phyloP scores from a whole-genome alignment of 2,888 invertebrate genomes.

The Hipparchia sbordonii region DNA sequence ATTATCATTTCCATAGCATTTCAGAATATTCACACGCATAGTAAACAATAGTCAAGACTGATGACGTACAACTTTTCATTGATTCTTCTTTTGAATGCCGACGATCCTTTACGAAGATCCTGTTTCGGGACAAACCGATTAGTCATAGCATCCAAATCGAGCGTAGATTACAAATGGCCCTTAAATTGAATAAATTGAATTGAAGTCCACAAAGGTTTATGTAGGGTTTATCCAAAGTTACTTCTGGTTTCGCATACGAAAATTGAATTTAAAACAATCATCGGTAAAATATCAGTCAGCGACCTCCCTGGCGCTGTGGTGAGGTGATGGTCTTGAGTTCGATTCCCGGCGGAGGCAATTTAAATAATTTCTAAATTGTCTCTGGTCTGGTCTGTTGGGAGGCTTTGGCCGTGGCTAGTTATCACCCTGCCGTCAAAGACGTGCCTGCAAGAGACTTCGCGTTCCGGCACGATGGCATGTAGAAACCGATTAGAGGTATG shows the following conservation, averaged over 20 bases:
- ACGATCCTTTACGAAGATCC: conserved; percentile 29
- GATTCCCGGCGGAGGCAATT: too few species aligned
- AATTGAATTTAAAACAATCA: conserved; percentile 28
- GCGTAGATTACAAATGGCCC: conserved; percentile 54
- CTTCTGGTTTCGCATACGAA: conserved; percentile 34
- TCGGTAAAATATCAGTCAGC: too few species aligned
- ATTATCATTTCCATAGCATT: conserved; percentile 1
- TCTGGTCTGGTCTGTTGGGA: too few species aligned
- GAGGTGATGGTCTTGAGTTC: too few species aligned
- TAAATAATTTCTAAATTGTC: too few species aligned
- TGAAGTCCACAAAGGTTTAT: conserved; percentile 16
- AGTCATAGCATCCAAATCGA: conserved; percentile 47
- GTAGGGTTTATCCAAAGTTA: conserved; percentile 24
- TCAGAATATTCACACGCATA: conserved; percentile 17
- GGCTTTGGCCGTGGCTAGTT: too few species aligned
- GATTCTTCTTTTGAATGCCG: background rate
- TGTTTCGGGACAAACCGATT: conserved; percentile 48
- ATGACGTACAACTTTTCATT: conserved; percentile 10
- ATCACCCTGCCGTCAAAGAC: too few species aligned
- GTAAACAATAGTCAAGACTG: conserved; percentile 18
- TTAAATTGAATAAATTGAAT: conserved; percentile 39
- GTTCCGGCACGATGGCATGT: too few species aligned
- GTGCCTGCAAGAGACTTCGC: too few species aligned
- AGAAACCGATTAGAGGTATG: too few species aligned
- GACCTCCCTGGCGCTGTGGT: too few species aligned